phyloP scores from a whole-genome alignment of 2,113 vertebrate species.

The Podilymbus podiceps region DNA sequence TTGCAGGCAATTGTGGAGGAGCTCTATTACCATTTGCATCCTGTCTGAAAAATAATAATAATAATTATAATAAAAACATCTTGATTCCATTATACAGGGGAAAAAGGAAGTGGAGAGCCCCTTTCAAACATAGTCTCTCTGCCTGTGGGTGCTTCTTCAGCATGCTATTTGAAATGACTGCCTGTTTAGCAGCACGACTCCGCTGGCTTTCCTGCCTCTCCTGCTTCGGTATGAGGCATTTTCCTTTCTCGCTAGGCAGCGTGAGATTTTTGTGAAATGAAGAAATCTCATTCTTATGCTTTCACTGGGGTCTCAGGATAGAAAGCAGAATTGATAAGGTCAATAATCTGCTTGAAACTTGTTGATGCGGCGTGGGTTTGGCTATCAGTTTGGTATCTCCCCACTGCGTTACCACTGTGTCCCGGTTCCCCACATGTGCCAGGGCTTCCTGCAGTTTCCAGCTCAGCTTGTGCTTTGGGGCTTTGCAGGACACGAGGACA shows the following conservation, averaged over 20 bases:
- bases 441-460: background rate
- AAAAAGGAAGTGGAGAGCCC: background rate
- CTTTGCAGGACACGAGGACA: background rate
- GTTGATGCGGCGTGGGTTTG: accelerated
- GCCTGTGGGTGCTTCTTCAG: background rate
- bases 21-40: background rate
- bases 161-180: background rate
- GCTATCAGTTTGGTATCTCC: background rate
- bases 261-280: background rate
- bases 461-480: background rate
- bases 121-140: background rate
- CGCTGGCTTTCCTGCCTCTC: background rate
- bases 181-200: background rate
- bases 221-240: background rate
- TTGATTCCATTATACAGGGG: background rate
- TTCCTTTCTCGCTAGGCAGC: background rate
- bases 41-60: background rate
- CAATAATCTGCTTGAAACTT: background rate
- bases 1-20: background rate
- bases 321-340: background rate
- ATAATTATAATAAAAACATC: background rate
- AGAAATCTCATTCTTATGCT: background rate
- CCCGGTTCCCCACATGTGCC: background rate
- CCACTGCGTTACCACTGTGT: too few species aligned
- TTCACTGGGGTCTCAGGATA: background rate